Conservation (phyloP, 2,888 invertebrate species). For the Heteromurus nitidus region DNA sequence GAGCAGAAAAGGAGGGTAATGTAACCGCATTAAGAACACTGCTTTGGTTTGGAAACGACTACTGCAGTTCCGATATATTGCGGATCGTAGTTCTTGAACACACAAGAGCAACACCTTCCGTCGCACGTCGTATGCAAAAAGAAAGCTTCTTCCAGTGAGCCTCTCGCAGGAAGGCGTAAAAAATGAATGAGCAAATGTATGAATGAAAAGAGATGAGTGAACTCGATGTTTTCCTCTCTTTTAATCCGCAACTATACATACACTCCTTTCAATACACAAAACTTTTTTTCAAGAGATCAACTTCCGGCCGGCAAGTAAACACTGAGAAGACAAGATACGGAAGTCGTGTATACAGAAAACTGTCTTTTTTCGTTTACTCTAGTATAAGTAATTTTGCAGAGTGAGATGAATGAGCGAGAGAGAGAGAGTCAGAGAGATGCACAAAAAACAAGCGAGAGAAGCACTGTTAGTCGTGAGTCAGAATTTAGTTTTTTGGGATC, state of each 20-base stretch:
- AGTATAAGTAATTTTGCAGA: slow-evolving; percentile 32
- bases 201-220: slow-evolving; percentile 51
- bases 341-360: slow-evolving; percentile 25
- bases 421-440: slow-evolving; percentile 19
- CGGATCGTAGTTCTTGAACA: neutral
- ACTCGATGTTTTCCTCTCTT: slow-evolving; percentile 35
- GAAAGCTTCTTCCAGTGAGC: no score
- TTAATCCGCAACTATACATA: slow-evolving; percentile 34
- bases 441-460: no score
- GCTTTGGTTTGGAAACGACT: no score
- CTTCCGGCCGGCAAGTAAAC: slow-evolving; percentile 63
- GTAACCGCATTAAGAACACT: slow-evolving; percentile 32
- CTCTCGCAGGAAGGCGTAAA: no score
- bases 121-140: no score
- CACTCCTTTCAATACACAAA: slow-evolving; percentile 16
- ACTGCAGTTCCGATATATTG: neutral
- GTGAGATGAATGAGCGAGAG: neutral
- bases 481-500: slow-evolving; percentile 31
- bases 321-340: slow-evolving; percentile 48
- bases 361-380: slow-evolving; percentile 4
- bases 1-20: slow-evolving; percentile 19
- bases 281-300: slow-evolving; percentile 27
- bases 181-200: slow-evolving; percentile 32
- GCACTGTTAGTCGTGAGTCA: no score
- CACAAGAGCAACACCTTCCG: neutral